Evolutionary conservation across 1,140 invertebrate species (phyloP), one percentile per base, ranked within the genome.

Genomic region (Caenorhabditis remanei): DNA sequence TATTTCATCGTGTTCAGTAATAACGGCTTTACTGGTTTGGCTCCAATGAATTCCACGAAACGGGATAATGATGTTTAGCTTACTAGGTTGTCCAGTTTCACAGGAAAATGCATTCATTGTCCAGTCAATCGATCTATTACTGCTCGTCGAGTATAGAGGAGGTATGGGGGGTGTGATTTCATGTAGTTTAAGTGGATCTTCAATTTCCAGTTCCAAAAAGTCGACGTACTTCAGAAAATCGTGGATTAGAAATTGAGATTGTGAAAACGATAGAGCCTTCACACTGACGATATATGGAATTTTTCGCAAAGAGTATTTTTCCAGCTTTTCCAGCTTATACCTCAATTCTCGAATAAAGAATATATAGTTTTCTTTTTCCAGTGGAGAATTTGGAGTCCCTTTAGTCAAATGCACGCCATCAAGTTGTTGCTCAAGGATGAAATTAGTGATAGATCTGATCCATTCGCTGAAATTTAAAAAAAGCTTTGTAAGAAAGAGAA

Each of bases 321-420:
- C 24, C 24, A 16, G 21, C n/a, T 16, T 11, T 24, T 43, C 56
- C 13, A n/a, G 53, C 11, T 19, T 58, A 58, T 87, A 58, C 50
- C 90, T 75, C n/a, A 90, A 67, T 84, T 90, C 88, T 13, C 87
- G 86, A 46, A 90, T 13, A 0, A 90, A 75, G 65, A 46, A 32
- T 19, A 90, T 90, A 46, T 84, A 89, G 79, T 89, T 90, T 43
- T 84, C 46, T 46, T 94, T 90, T 95, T 94, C 50, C 94, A 94
- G 14, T 5, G 14, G 89, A 93, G 94, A 93, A 4, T 93, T 94
- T 16, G 96, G 96, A 92, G 96, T 97, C 93, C 97, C 96, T 88
- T 89, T 90, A 79, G 90, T 88, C 32, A 90, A 41, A 41, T 90
- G 89, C 24, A 90, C 87, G 6, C 89, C 89, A 61, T 90, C 89